Evolutionary conservation across 1,140 invertebrate genomes (phyloP).

Genomic region (Saccostrea cuccullata): DNA sequence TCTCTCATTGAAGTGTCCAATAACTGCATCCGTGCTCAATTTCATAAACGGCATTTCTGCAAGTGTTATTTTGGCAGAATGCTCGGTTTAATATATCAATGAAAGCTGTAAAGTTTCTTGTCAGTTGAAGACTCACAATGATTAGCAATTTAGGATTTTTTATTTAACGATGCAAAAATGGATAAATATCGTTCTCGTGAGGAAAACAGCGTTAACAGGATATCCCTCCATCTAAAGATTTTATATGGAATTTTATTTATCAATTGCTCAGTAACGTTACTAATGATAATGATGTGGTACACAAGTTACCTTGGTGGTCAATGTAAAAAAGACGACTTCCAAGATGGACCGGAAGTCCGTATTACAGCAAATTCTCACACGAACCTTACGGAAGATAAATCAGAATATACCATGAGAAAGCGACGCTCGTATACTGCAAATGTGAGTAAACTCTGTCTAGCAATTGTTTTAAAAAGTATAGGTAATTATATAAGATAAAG

Average conservation of each 20-base stretch:
- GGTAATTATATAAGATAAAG: too few relatives aligned
- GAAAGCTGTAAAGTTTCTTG: background rate
- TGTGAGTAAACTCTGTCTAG: background rate
- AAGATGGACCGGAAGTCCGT: background rate
- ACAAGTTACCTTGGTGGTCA: background rate
- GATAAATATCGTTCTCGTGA: slow-evolving; percentile 17
- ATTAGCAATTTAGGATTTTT: background rate
- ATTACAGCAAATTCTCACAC: background rate
- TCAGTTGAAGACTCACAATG: background rate
- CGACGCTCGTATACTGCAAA: background rate
- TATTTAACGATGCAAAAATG: background rate
- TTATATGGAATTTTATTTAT: slow-evolving; percentile 27
- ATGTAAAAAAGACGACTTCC: background rate
- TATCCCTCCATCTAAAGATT: slow-evolving; percentile 18
- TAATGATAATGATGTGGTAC: background rate
- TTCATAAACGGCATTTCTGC: background rate
- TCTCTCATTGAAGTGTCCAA: background rate
- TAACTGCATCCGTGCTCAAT: background rate
- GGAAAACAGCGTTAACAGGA: background rate
- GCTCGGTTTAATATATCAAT: background rate
- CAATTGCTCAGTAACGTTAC: background rate
- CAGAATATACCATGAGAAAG: background rate
- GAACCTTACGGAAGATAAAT: background rate
- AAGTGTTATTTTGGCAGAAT: background rate
- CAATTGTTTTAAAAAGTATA: too few relatives aligned